These are phyloP conservation scores for Philypnodon macrostomus DNA, from an alignment of 2,797 vertebrate species.

Conservation along the genomic window DNA sequence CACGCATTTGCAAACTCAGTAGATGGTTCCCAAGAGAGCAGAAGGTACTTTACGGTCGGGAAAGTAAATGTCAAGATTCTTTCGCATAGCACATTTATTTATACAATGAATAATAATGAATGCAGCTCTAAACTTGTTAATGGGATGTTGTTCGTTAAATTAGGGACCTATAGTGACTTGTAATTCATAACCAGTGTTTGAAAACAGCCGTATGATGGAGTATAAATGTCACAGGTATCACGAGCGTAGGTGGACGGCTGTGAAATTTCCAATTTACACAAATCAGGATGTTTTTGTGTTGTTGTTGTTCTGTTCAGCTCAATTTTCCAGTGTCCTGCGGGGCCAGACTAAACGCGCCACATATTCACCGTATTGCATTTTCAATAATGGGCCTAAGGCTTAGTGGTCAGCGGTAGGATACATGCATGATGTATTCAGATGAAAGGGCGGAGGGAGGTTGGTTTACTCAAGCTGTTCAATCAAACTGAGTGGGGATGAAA, in stretches of 20 bases:
- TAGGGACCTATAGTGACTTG: neutral
- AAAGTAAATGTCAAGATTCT: too few species aligned
- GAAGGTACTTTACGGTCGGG: too few species aligned
- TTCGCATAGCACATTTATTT: too few species aligned
- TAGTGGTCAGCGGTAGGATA: neutral
- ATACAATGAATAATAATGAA: neutral
- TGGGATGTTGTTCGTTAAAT: too few species aligned
- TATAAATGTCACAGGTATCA: constrained; percentile 14
- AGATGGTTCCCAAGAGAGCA: too few species aligned
- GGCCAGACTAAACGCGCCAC: constrained; percentile 17
- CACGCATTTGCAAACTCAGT: too few species aligned
- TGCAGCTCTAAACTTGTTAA: too few species aligned
- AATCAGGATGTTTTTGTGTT: constrained; percentile 5
- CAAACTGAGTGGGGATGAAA: constrained; percentile 27
- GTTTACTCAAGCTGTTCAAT: constrained; percentile 22
- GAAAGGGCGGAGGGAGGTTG: constrained; percentile 18
- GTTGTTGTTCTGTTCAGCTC: constrained; percentile 21
- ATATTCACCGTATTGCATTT: constrained; percentile 23
- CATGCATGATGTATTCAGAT: constrained; percentile 23
- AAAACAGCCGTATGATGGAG: constrained; percentile 1
- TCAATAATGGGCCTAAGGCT: constrained; percentile 25
- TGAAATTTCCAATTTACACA: constrained; percentile 19
- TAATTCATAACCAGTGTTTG: neutral
- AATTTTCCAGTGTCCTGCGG: constrained; percentile 37
- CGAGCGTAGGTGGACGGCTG: constrained; percentile 21